Conservation (phyloP, 2,113 vertebrate species). For the Corythaeola cristata region DNA sequence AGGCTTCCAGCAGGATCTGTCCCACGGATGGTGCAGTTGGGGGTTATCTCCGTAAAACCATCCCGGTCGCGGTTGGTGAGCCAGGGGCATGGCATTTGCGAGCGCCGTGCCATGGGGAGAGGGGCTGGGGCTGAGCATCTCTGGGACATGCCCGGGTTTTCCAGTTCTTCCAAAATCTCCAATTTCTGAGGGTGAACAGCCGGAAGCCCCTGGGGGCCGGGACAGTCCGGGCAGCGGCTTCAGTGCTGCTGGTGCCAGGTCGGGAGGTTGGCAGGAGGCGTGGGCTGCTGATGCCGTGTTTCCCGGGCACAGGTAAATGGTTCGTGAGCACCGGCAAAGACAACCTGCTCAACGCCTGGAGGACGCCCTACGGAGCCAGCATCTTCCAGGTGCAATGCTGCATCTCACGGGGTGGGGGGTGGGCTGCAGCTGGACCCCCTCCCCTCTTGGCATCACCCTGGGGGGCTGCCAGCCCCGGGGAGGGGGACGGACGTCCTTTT, state of each 20-base stretch:
- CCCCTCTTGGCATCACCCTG: fast-evolving
- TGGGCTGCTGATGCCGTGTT: fast-evolving
- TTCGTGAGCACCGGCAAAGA: slow-evolving; percentile 98
- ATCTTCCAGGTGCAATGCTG: slow-evolving; percentile 91
- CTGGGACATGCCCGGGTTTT: fast-evolving
- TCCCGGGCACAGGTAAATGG: slow-evolving; percentile 84
- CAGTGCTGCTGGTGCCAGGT: neutral
- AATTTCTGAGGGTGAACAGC: fast-evolving
- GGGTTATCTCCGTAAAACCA: neutral
- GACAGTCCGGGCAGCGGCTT: fast-evolving
- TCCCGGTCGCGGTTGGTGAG: fast-evolving
- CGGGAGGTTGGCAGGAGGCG: fast-evolving
- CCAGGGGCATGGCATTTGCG: too few species aligned
- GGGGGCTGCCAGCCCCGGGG: neutral
- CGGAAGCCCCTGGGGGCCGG: neutral
- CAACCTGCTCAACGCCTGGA: slow-evolving; percentile 97
- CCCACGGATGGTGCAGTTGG: fast-evolving
- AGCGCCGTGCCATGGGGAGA: too few species aligned
- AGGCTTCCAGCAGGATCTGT: neutral
- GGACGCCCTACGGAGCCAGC: slow-evolving; percentile 95
- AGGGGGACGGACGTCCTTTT: too few species aligned
- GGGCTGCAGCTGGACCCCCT: neutral
- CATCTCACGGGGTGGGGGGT: fast-evolving
- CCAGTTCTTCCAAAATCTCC: neutral
- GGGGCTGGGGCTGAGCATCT: neutral